phyloP scores from a whole-genome alignment of 2,797 vertebrate genomes.

The Typhlichthys eigenmanni region DNA sequence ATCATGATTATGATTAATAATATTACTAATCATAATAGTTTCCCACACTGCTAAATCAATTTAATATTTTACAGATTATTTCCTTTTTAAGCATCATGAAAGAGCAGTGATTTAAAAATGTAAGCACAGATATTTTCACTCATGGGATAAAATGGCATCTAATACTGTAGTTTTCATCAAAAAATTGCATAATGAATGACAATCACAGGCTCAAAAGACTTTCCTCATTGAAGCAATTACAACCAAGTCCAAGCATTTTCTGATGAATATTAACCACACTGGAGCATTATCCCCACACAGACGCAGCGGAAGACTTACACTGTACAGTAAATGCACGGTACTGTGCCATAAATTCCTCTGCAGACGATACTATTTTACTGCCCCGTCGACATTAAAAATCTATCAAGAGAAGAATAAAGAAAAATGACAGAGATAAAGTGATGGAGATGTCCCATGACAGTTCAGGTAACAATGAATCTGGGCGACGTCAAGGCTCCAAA shows the following conservation, averaged over 20 bases:
- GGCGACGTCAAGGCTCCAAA: conserved; percentile 16
- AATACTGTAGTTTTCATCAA: neutral
- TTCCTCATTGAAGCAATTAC: conserved; percentile 1
- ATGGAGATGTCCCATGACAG: conserved; percentile 35
- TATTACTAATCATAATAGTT: conserved; percentile 67
- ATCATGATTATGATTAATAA: conserved; percentile 72
- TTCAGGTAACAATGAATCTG: conserved; percentile 41
- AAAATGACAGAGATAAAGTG: conserved; percentile 2
- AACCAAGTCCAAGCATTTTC: neutral
- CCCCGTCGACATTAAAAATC: conserved; percentile 3
- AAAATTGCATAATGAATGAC: neutral
- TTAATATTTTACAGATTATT: conserved; percentile 58
- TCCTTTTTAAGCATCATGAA: conserved; percentile 36
- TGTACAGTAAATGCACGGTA: neutral
- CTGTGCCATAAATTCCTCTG: conserved; percentile 21
- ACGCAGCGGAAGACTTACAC: conserved; percentile 34
- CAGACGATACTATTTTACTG: neutral
- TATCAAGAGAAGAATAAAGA: conserved; percentile 15
- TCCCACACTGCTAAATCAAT: conserved; percentile 47
- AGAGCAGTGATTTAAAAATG: conserved; percentile 21
- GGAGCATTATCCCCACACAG: conserved; percentile 20
- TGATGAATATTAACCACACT: conserved; percentile 3
- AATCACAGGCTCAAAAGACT: conserved; percentile 1
- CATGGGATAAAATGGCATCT: conserved; percentile 4
- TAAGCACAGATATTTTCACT: conserved; percentile 7